Percentiles rank a stretch among this genome's conserved stretches.
Conservation (phyloP, 2,113 vertebrate species). For the Hystrix brachyura region DNA sequence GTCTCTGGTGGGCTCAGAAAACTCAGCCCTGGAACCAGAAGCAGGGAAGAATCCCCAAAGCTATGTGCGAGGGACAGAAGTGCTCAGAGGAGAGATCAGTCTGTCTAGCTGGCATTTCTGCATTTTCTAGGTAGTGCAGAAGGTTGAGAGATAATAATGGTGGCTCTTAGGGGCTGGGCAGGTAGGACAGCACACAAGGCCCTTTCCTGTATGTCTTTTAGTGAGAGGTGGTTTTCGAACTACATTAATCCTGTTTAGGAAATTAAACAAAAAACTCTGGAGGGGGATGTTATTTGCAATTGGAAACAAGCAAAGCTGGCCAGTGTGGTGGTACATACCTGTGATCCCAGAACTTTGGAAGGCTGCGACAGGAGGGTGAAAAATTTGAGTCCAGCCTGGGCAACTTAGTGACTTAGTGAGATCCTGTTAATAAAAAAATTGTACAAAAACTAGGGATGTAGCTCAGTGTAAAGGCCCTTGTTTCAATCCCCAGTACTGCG, state of each 20-base stretch:
- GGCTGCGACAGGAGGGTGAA: not conserved
- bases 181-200: accelerated
- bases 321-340: no score
- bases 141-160: not conserved
- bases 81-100: not conserved
- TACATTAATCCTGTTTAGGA: not conserved
- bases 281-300: no score
- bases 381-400: not conserved
- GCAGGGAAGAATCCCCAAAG: not conserved
- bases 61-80: not conserved
- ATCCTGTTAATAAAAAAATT: not conserved
- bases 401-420: not conserved
- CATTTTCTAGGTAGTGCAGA: not conserved
- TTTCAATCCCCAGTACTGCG: not conserved
- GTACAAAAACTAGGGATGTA: no score
- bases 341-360: not conserved
- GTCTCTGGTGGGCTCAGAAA: accelerated
- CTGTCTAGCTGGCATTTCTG: not conserved
- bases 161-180: not conserved
- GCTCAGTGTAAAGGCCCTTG: not conserved
- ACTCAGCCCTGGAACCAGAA: not conserved
- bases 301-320: not conserved
- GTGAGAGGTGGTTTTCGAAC: not conserved
- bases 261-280: not conserved
- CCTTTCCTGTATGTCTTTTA: not conserved